Evolutionary conservation across 1,140 invertebrate species (phyloP).

Genomic region (Tyrophagus putrescentiae): DNA sequence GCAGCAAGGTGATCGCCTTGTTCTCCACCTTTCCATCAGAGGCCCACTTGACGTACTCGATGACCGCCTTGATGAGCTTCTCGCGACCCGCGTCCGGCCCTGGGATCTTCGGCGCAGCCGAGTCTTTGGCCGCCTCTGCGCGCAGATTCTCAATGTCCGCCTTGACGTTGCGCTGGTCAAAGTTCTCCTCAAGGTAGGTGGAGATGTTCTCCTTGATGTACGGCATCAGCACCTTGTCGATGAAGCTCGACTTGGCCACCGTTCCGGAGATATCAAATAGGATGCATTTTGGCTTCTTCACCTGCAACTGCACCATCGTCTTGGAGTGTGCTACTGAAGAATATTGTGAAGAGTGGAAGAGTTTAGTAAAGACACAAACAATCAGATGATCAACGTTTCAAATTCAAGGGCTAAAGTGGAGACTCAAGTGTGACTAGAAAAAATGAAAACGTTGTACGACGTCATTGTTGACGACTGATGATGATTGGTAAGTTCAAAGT

Average conservation of each 20-base stretch:
- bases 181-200: not conserved
- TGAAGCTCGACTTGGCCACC: not conserved
- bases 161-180: not conserved
- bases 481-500: too few species aligned
- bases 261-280: constrained; percentile 11
- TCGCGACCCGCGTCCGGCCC: not conserved
- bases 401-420: too few species aligned
- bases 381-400: too few species aligned
- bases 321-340: too few species aligned
- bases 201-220: not conserved
- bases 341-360: too few species aligned
- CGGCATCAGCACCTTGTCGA: not conserved
- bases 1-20: not conserved
- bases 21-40: not conserved
- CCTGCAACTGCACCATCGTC: not conserved
- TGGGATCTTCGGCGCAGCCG: not conserved
- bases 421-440: too few species aligned
- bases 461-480: too few species aligned
- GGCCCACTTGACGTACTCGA: constrained; percentile 1
- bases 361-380: too few species aligned
- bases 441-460: too few species aligned
- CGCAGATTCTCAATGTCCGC: not conserved
- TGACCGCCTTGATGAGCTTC: not conserved
- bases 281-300: not conserved
- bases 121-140: not conserved